phyloP scores from a whole-genome alignment of 2,113 vertebrate genomes.

The Eulemur rufifrons region DNA sequence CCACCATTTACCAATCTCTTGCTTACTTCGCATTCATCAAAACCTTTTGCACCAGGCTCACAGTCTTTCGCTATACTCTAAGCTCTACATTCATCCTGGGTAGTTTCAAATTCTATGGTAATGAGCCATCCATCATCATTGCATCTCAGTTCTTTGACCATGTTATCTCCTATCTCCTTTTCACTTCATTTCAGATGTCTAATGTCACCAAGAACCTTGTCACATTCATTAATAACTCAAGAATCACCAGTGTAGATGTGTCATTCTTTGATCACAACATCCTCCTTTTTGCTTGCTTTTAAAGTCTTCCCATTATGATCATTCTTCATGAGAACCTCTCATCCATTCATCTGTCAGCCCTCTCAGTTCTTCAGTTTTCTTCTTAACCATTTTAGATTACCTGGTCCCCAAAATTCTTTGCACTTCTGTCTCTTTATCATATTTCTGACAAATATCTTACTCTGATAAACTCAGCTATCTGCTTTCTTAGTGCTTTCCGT shows the following conservation, averaged over 20 bases:
- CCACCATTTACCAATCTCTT: background rate
- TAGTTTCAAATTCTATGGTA: background rate
- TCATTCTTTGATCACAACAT: background rate
- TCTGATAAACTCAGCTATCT: background rate
- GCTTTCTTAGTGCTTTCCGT: background rate
- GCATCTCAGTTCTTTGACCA: background rate
- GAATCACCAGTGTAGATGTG: background rate
- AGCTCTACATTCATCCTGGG: background rate
- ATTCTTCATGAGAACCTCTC: background rate
- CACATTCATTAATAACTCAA: background rate
- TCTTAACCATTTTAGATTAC: background rate
- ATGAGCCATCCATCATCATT: background rate
- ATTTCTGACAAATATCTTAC: background rate
- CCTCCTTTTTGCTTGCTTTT: constrained; percentile 16
- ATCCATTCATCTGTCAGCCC: background rate
- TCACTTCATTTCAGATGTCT: background rate
- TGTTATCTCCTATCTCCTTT: background rate
- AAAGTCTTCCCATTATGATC: background rate
- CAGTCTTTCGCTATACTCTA: background rate
- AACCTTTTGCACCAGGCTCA: background rate
- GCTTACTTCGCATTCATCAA: background rate
- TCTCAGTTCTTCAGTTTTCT: background rate
- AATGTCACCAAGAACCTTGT: background rate
- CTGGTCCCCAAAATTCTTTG: background rate
- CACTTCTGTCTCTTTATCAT: background rate